phyloP scores from a whole-genome alignment of 37 sponge, comb jelly and placozoan species.

The Halichondria panicea region DNA sequence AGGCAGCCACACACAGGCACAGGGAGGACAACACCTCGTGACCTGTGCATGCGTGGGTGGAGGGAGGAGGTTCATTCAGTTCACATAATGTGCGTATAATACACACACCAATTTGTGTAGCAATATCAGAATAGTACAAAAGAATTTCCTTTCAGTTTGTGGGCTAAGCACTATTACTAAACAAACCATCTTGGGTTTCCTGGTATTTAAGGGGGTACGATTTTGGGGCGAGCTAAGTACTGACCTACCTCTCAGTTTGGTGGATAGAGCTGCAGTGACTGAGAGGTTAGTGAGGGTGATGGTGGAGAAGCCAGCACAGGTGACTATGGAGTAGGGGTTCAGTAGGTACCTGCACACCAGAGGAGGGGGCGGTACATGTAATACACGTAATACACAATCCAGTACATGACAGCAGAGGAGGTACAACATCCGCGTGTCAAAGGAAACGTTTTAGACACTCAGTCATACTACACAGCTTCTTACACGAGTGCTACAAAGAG shows the following conservation, averaged over 20 bases:
- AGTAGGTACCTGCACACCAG: conserved; percentile 71
- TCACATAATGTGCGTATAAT: too few relatives aligned
- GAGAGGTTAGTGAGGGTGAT: conserved; percentile 44
- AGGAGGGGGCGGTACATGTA: not conserved
- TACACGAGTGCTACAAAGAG: conserved; percentile 57
- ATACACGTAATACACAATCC: too few relatives aligned
- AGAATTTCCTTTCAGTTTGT: too few relatives aligned
- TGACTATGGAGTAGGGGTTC: conserved; percentile 77
- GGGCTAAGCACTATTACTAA: not conserved
- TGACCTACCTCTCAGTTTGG: conserved; percentile 63
- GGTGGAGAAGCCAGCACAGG: conserved; percentile 75
- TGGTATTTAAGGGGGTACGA: too few relatives aligned
- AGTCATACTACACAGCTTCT: conserved; percentile 16
- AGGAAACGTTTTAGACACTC: not conserved
- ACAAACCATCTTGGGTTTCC: too few relatives aligned
- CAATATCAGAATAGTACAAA: too few relatives aligned
- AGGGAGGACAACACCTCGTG: conserved; percentile 60
- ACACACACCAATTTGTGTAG: too few relatives aligned
- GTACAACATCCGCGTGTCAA: not conserved
- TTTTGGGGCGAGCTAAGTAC: not conserved
- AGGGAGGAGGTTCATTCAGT: too few relatives aligned
- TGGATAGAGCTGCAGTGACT: conserved; percentile 51
- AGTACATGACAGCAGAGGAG: too few relatives aligned
- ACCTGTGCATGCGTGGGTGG: conserved; percentile 43
- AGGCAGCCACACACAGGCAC: conserved; percentile 64